phyloP scores from a whole-genome alignment of 1,140 invertebrate species.

The Drosophila tristis region DNA sequence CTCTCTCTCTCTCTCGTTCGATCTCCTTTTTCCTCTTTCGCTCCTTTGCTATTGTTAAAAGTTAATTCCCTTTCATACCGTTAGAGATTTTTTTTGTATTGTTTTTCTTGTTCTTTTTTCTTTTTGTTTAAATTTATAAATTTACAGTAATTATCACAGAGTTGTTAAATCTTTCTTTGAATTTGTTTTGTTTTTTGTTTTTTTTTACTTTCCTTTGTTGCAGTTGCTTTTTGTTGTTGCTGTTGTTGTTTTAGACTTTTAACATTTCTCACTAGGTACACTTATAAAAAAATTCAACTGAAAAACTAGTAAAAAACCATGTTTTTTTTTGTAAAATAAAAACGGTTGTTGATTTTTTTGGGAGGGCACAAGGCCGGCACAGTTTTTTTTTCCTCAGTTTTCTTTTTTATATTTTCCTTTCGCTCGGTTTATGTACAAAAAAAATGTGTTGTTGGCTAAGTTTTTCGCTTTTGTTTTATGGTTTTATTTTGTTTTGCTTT shows the following conservation, averaged over 20 bases:
- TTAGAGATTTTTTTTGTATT: conserved; percentile 69
- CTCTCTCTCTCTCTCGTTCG: conserved; percentile 7
- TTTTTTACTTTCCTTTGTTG: conserved; percentile 71
- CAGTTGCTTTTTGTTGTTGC: conserved; percentile 76
- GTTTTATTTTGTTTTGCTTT: conserved; percentile 43
- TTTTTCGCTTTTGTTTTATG: conserved; percentile 62
- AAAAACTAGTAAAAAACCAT: conserved; percentile 78
- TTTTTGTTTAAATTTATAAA: conserved; percentile 83
- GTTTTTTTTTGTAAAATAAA: conserved; percentile 70
- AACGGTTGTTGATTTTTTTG: conserved; percentile 48
- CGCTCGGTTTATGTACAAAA: conserved; percentile 58
- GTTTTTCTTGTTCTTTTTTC: conserved; percentile 51
- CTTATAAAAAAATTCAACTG: conserved; percentile 73
- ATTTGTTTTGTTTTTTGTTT: conserved; percentile 73
- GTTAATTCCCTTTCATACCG: conserved; percentile 54
- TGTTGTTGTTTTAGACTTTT: conserved; percentile 79
- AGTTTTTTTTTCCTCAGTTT: conserved; percentile 39
- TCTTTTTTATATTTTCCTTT: conserved; percentile 27
- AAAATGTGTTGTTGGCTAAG: conserved; percentile 71
- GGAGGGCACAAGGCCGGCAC: conserved; percentile 58
- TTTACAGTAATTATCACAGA: conserved; percentile 85
- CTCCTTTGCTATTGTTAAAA: conserved; percentile 66
- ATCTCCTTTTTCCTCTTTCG: too few relatives aligned
- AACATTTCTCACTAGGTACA: conserved; percentile 83
- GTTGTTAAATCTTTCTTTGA: conserved; percentile 84